These are phyloP conservation scores for Trachythela sp. DNA, from an alignment of 64 coral and sea anemone species.

Conservation along the genomic window DNA sequence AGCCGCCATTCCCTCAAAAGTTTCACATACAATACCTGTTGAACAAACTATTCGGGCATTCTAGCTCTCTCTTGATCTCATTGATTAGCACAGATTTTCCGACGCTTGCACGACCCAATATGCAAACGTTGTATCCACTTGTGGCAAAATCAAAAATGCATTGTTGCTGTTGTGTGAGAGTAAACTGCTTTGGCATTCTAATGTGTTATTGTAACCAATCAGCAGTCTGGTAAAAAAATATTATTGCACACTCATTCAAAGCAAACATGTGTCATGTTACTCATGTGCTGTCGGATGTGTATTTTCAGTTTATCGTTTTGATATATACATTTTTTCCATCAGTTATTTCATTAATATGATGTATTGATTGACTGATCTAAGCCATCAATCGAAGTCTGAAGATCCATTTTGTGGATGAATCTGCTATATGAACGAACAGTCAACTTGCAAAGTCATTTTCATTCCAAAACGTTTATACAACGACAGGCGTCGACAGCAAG, in stretches of 20 bases:
- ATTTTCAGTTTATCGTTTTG: neutral
- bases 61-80: constrained; percentile 12
- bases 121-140: constrained; percentile 17
- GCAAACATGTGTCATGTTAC: neutral
- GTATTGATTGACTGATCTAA: too few species aligned
- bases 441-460: too few species aligned
- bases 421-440: too few species aligned
- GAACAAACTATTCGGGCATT: constrained; percentile 19
- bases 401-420: too few species aligned
- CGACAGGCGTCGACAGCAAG: too few species aligned
- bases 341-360: too few species aligned
- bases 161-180: neutral
- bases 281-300: too few species aligned
- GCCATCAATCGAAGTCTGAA: too few species aligned
- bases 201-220: too few species aligned
- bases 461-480: too few species aligned
- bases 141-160: neutral
- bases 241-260: neutral
- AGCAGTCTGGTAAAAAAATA: neutral
- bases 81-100: constrained; percentile 32
- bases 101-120: constrained; percentile 19
- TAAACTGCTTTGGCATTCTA: too few species aligned
- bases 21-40: constrained; percentile 30
- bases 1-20: neutral
- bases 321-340: too few species aligned